A percentile compares a stretch with the other conserved stretches of the same genome.
Conservation (phyloP, 2,113 vertebrate species). For the Cryptotis parvus region DNA sequence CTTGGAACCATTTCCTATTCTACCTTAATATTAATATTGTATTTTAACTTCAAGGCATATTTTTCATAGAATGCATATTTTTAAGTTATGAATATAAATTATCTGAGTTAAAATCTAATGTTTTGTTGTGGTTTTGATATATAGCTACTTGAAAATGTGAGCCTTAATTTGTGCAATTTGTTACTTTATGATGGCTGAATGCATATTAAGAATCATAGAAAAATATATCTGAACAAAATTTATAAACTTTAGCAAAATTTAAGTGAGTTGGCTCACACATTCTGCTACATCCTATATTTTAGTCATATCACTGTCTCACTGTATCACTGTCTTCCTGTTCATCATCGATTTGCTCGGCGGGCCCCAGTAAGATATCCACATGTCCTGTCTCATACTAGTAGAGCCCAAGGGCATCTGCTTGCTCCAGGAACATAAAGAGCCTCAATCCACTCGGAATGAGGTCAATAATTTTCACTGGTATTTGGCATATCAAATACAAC, state of each 20-base stretch:
- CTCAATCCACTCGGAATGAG: too few relatives aligned
- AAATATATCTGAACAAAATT: constrained; percentile 41
- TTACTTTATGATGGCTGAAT: constrained; percentile 35
- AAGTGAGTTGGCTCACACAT: constrained; percentile 30
- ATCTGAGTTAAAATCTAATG: constrained; percentile 34
- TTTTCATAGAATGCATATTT: constrained; percentile 42
- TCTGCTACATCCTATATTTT: constrained; percentile 47
- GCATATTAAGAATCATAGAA: constrained; percentile 24
- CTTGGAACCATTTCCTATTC: constrained; percentile 16
- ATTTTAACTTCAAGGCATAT: constrained; percentile 63
- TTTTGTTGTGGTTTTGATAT: constrained; percentile 45
- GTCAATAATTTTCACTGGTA: too few relatives aligned
- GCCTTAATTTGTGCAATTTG: constrained; percentile 51
- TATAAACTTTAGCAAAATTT: constrained; percentile 68
- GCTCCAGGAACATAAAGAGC: too few relatives aligned
- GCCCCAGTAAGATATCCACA: too few relatives aligned
- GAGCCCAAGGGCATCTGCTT: too few relatives aligned
- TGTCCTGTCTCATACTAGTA: too few relatives aligned
- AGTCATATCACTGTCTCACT: too few relatives aligned
- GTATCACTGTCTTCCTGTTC: too few relatives aligned
- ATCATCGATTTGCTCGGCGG: too few relatives aligned
- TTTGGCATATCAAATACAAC: too few relatives aligned
- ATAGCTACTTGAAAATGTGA: constrained; percentile 20
- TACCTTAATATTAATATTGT: constrained; percentile 32
- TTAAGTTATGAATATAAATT: constrained; percentile 64